These are phyloP conservation scores for Oceanites oceanicus DNA, from an alignment of 2,113 vertebrate genomes.

Conservation along the genomic window DNA sequence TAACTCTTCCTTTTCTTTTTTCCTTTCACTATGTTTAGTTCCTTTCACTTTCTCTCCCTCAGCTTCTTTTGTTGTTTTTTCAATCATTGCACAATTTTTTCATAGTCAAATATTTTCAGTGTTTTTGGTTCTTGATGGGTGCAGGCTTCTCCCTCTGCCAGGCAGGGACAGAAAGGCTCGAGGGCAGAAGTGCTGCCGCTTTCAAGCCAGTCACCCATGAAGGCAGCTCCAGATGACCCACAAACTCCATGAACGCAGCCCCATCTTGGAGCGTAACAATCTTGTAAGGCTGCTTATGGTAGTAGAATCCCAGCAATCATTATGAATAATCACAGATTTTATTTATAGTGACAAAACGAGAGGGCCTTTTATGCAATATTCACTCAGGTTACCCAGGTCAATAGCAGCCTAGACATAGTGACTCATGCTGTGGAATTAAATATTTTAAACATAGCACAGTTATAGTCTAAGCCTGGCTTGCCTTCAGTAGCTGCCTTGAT, in stretches of 20 bases:
- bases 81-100: not conserved
- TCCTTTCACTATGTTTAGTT: not conserved
- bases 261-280: not conserved
- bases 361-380: constrained; percentile 63
- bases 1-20: not conserved
- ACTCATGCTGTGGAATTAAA: constrained; percentile 52
- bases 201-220: not conserved
- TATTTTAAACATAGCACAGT: constrained; percentile 51
- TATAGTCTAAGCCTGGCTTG: not conserved
- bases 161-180: not conserved
- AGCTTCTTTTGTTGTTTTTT: not conserved
- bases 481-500: constrained; percentile 36
- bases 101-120: not conserved
- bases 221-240: not conserved
- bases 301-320: not conserved
- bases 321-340: constrained; percentile 54
- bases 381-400: constrained; percentile 59
- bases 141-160: not conserved
- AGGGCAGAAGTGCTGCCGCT: not conserved
- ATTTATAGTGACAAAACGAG: constrained; percentile 62
- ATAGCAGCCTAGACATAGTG: constrained; percentile 52
- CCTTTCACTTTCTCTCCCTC: not conserved
- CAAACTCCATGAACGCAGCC: not conserved
- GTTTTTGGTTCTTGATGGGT: not conserved
- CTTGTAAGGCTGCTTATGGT: constrained; percentile 23